Evolutionary conservation across 1,140 invertebrate genomes (phyloP).

Genomic region (Formica selysi): DNA sequence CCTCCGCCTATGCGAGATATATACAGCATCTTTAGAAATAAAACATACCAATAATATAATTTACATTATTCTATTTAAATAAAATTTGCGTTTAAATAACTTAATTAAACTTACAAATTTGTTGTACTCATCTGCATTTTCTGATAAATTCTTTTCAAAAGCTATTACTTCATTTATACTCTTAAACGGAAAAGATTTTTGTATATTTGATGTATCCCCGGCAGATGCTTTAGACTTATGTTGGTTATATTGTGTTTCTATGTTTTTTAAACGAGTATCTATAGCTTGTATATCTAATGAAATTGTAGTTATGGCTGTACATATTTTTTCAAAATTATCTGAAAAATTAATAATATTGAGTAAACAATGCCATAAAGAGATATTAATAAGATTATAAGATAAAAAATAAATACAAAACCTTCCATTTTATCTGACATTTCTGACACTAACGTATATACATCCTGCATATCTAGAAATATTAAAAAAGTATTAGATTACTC

Average conservation of each 20-base stretch:
- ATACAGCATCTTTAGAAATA: background rate
- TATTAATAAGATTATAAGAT: slow-evolving; percentile 22
- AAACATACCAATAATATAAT: slow-evolving; percentile 6
- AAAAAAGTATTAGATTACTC: background rate
- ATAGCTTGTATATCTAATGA: background rate
- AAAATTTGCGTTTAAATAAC: slow-evolving; percentile 11
- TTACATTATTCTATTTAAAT: slow-evolving; percentile 11
- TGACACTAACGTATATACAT: background rate
- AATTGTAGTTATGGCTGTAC: background rate
- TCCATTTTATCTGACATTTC: background rate
- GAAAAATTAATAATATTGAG: slow-evolving; percentile 8
- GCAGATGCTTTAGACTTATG: background rate
- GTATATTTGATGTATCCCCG: slow-evolving; percentile 8
- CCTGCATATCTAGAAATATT: slow-evolving; percentile 7
- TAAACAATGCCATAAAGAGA: background rate
- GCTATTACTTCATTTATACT: background rate
- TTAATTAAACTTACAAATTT: slow-evolving; percentile 38
- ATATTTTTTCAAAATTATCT: slow-evolving; percentile 10
- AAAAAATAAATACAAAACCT: slow-evolving; percentile 8
- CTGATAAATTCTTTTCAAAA: slow-evolving; percentile 38
- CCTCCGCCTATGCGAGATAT: slow-evolving; percentile 35
- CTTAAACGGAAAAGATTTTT: slow-evolving; percentile 12
- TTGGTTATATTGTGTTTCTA: slow-evolving; percentile 24
- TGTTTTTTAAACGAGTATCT: background rate
- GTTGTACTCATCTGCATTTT: background rate